Conservation (phyloP, 2,113 vertebrate genomes). For the Thryonomys swinderianus region DNA sequence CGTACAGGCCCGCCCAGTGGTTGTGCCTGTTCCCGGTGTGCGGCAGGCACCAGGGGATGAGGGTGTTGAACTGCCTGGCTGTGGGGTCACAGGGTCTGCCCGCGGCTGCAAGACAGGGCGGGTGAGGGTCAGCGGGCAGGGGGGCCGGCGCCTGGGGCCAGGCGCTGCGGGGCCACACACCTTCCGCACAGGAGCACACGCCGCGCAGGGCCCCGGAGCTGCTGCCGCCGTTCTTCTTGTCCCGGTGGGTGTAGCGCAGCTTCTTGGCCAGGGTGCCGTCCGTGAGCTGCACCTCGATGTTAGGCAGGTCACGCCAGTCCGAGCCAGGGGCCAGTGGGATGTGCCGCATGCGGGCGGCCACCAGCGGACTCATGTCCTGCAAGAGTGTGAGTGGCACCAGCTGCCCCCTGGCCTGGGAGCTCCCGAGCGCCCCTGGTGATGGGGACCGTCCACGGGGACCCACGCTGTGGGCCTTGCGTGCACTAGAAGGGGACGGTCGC, state of each 20-base stretch:
- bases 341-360: conserved; percentile 96
- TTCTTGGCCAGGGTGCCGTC: conserved; percentile 94
- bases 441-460: too few species aligned
- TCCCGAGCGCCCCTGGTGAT: not conserved
- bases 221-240: conserved; percentile 94
- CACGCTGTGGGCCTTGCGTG: not conserved
- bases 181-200: conserved; percentile 95
- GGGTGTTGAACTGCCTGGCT: conserved; percentile 96
- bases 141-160: not conserved
- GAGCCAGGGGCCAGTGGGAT: conserved; percentile 96
- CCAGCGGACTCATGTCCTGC: conserved; percentile 97
- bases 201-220: conserved; percentile 91
- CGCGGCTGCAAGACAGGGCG: conserved; percentile 72
- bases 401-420: not conserved
- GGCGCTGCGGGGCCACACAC: conserved; percentile 77
- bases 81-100: conserved; percentile 93
- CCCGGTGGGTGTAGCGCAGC: conserved; percentile 92
- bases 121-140: not conserved
- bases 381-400: not conserved
- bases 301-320: conserved; percentile 97
- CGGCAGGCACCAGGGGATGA: conserved; percentile 98
- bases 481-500: not conserved
- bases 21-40: conserved; percentile 98
- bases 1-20: conserved; percentile 98
- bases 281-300: conserved; percentile 93